Evolutionary conservation across 37 sponge, comb jelly and placozoan genomes (phyloP), one percentile per base, ranked within the genome.

Genomic region (Hormiphora californensis): DNA sequence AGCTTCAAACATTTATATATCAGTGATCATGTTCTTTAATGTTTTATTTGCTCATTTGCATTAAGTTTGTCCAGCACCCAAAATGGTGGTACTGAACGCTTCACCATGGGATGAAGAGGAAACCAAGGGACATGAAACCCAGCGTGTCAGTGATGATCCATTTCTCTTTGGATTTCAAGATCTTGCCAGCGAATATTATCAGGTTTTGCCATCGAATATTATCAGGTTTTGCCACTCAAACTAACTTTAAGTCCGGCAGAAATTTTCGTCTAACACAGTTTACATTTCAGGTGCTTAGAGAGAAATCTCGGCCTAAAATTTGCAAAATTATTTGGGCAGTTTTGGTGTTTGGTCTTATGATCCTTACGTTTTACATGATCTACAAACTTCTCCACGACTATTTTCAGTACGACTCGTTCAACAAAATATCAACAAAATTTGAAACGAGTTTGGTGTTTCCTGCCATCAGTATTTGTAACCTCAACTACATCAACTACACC

Each of bases 161-260:
- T n/a, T n/a, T n/a, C n/a, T n/a, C n/a, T 73, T 73, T 33, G 81
- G 81, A 3, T 73, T 73, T 17, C 81, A 73, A 46, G 81, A 73
- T n/a, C 44, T 73, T 0, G 81, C 81, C 44, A 73, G 81, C 43
- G 81, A 73, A 22, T 73, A 73, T 46, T 73, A 73, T 36, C 81
- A 73, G 43, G 81, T 73, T n/a, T 73, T 0, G 81, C 81, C 44
- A 73, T 43, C 43, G 81, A 73, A 22, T 73, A 73, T 46, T 73
- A 73, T 36, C 81, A 73, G 43, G 81, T 73, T n/a, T 73, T 0
- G 81, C 81, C 44, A 73, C 46, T 73, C 46, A 73, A 22, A n/a
- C n/a, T n/a, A n/a, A n/a, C n/a, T n/a, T n/a, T n/a, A n/a, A n/a
- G n/a, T n/a, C n/a, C n/a, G n/a, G n/a, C n/a, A n/a, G n/a, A n/a